Evolutionary conservation across 1,140 invertebrate genomes (phyloP), one percentile per base, ranked within the genome.

Genomic region (Bombus cullumanus): DNA sequence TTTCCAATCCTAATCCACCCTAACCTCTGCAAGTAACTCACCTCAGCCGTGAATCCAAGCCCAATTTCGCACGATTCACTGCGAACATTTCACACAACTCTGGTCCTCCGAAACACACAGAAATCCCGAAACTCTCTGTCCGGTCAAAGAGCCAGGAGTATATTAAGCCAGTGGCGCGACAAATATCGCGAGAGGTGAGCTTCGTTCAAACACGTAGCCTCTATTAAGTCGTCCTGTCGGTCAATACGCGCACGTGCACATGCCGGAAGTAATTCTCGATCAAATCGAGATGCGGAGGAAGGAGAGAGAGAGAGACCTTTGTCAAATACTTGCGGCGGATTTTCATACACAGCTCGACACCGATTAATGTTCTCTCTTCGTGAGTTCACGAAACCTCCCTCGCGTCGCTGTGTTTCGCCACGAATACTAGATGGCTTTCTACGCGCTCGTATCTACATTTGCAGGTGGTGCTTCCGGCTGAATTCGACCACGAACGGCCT

Each of bases 271-370:
- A 75, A 83, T 82, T 74, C 34, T 62, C 53, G 57, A 82, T 83
- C 72, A n/a, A 82, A 66, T 82, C 81, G 71, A 53, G 64, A 75
- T 4, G 10, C 4, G 28, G 10, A 53, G 18, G 18, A 53, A 18
- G 10, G 57, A 28, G 25, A 28, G 53, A 39, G 47, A 43, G n/a
- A 25, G 25, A 37, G n/a, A 47, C 39, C 53, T 34, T 82, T 57
- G 71, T 43, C 72, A 82, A 82, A 82, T 43, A 83, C 81, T n/a
- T 22, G 81, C 31, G 41, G 72, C 57, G 28, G 80, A 82, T 57
- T 74, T 82, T 82, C 80, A 82, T 82, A 82, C 31, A 34, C 59
- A n/a, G 25, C 37, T 66, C 13, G 18, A 15, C 39, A 15, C 53
- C 57, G 31, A 82, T 82, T 75, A 75, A 64, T 47, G 79, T 59